Conservation (phyloP, 1,140 invertebrate genomes). For the Tribolium madens region DNA sequence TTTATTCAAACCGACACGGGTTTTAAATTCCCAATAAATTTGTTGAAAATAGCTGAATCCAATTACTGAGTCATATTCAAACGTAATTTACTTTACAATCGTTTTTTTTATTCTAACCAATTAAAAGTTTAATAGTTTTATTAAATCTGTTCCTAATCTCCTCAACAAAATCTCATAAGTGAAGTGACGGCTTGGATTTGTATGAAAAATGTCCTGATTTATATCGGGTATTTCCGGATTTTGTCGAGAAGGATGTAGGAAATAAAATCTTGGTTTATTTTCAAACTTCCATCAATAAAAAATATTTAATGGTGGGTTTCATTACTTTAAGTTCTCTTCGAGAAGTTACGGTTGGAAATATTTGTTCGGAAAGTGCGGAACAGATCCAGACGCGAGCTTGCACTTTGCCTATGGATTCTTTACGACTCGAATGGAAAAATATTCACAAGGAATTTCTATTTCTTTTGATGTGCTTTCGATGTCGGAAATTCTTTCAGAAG, state of each 20-base stretch:
- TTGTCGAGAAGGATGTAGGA: background rate
- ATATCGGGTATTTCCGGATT: background rate
- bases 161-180: background rate
- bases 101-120: constrained; percentile 4
- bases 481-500: background rate
- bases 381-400: background rate
- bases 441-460: background rate
- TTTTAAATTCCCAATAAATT: constrained; percentile 27
- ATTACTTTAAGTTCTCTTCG: constrained; percentile 15
- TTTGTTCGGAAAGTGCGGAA: background rate
- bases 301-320: constrained; percentile 8
- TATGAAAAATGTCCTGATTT: constrained; percentile 22
- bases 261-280: constrained; percentile 17
- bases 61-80: constrained; percentile 1
- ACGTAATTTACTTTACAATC: constrained; percentile 3
- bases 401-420: constrained; percentile 6
- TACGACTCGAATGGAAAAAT: constrained; percentile 6
- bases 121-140: constrained; percentile 26
- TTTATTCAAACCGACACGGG: constrained; percentile 10
- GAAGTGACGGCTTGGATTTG: background rate
- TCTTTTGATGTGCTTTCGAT: background rate
- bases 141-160: background rate
- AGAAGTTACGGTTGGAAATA: background rate
- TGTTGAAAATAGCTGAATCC: constrained; percentile 15
- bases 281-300: background rate